Conservation (phyloP, 2,113 vertebrate species). For the Pipra filicauda region DNA sequence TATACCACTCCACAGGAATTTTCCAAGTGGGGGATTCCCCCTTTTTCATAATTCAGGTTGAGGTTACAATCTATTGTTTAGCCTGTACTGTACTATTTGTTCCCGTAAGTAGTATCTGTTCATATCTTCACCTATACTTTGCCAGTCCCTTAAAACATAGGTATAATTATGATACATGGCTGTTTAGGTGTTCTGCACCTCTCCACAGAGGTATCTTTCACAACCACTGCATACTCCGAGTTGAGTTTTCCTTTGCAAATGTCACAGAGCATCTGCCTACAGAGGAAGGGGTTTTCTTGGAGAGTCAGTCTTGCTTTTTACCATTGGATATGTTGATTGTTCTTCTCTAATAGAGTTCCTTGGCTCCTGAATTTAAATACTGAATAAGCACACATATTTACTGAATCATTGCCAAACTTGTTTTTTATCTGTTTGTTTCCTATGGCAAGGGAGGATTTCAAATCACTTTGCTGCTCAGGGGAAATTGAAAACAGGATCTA, state of each 20-base stretch:
- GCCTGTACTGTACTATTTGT: neutral
- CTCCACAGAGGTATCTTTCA: neutral
- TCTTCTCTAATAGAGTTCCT: neutral
- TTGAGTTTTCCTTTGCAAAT: slow-evolving; percentile 30
- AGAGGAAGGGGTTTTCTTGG: neutral
- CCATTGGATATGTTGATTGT: neutral
- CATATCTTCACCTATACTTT: neutral
- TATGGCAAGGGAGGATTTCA: slow-evolving; percentile 23
- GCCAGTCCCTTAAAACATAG: neutral
- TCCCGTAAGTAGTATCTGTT: neutral
- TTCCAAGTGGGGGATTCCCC: neutral
- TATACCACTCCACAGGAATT: neutral
- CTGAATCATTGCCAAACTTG: neutral
- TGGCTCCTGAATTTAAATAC: slow-evolving; percentile 33
- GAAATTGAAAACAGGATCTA: slow-evolving; percentile 33
- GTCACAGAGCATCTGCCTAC: neutral
- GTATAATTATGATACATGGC: neutral
- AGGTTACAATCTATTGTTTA: slow-evolving; percentile 11
- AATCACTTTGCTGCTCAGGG: slow-evolving; percentile 17
- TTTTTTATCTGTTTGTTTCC: neutral
- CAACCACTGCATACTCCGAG: neutral
- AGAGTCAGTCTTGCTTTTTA: neutral
- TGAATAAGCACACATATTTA: neutral
- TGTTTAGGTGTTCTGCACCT: slow-evolving; percentile 28
- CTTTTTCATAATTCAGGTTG: neutral